Base-by-base conservation (phyloP, 2,113 vertebrate species). In the Todiramphus saurophagus region DNA sequence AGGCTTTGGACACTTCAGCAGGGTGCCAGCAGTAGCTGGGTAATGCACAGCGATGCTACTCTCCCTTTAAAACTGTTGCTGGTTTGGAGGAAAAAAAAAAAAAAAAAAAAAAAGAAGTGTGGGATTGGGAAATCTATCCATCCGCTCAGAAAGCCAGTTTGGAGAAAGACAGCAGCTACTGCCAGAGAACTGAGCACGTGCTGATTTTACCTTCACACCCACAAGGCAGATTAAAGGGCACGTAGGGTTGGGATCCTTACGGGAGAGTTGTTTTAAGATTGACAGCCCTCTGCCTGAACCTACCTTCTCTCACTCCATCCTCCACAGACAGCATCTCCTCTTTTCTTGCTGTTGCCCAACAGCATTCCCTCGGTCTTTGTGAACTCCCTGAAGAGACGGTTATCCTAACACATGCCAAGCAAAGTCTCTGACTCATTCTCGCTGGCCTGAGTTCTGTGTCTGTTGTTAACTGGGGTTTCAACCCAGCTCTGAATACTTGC, bases 1-100 rank as follows among this genome's bases (percentile, higher is more conserved):
- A 7, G 1, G 16, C 55, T 80, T 7, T 24, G 63, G 75, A 53
- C 8, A 10, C 62, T 51, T 39, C 39, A 46, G 44, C 1, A 21
- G 44, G 58, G 37, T 50, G 72, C 83, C 23, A 14, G 5, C 0
- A 0, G 59, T 39, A 84, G 59, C 13, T 4, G 14, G 19, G 14
- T n/a, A 60, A 83, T 1, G 5, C n/a, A 33, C 27, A 41, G n/a
- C 0, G 0, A n/a, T 12, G 69, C 31, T 48, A 27, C 80, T 86
- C 70, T 72, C 35, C 37, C 48, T 87, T 83, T 37, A 66, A 66
- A 66, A 74, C 1, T 50, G 33, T 10, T 53, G 16, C 23, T 76
- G 20, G 27, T 30, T 89, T 59, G 21, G 7, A 9, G 9, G 1
- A 6, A 15, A n/a, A 23, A 35, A 55, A 30, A 63, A 56, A 21